phyloP scores from a whole-genome alignment of 1,140 invertebrate genomes.

The Drosophila varians region DNA sequence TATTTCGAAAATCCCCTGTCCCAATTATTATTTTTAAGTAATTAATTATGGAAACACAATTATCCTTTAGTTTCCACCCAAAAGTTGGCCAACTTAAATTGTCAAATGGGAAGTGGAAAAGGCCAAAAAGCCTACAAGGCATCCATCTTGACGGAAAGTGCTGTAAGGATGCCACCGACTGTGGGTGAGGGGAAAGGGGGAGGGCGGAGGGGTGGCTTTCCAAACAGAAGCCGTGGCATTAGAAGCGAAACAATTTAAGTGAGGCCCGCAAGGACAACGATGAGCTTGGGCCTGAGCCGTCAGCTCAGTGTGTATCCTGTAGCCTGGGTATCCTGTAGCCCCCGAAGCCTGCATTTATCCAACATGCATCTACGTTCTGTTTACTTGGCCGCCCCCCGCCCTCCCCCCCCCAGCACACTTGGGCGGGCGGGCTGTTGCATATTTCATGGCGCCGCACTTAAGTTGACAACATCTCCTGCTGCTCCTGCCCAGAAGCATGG shows the following conservation, averaged over 20 bases:
- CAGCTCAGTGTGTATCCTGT: not conserved
- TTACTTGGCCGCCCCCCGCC: conserved; percentile 14
- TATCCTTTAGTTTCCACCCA: not conserved
- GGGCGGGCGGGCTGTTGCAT: conserved; percentile 55
- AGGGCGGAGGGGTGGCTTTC: not conserved
- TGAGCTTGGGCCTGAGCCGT: not conserved
- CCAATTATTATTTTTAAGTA: not conserved
- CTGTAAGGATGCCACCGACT: not conserved
- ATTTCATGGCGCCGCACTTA: conserved; percentile 67
- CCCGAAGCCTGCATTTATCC: conserved; percentile 6
- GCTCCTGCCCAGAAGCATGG: conserved; percentile 16
- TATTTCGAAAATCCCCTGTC: too few relatives aligned
- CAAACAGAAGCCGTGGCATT: conserved; percentile 1
- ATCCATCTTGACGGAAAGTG: not conserved
- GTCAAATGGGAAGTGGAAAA: not conserved
- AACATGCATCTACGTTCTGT: conserved; percentile 27
- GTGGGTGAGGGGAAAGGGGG: not conserved
- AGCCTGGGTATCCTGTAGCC: not conserved
- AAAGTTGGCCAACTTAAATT: not conserved
- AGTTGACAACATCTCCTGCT: conserved; percentile 56
- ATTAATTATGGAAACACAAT: not conserved
- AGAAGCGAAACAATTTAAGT: conserved; percentile 37
- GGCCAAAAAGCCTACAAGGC: not conserved
- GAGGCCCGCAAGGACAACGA: conserved; percentile 4
- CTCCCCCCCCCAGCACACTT: too few relatives aligned